Evolutionary conservation across 2,113 vertebrate species (phyloP), one percentile per base, ranked within the genome.

Genomic region (Platysteira castanea): DNA sequence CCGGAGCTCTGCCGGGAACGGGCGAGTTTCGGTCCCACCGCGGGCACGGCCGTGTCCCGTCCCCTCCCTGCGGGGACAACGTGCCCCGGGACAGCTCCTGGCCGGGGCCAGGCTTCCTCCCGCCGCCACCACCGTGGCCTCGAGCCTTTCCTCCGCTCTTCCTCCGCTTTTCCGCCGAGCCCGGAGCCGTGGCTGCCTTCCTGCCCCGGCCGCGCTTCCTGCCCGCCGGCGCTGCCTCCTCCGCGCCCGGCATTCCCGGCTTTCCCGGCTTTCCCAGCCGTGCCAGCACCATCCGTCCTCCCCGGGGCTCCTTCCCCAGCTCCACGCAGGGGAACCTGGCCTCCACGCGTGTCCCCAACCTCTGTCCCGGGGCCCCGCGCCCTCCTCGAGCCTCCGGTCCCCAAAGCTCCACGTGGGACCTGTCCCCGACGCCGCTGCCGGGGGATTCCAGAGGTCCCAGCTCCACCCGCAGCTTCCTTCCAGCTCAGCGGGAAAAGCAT

Each of bases 271-370:
- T 5, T 37, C 31, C 37, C 28, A 41, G 41, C 41, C 41, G 41
- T 13, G 13, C 41, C 41, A 1, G 9, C 35, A 0, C 37, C 37
- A 0, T 31, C 65, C 41, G 0, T 9, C 57, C 64, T 27, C 47
- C 35, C 64, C 2, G 3, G 2, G 11, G 24, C 31, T 87, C 70
- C 50, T 28, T 21, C 37, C 41, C 2, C 0, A 35, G 15, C 27
- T 28, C 3, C 1, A 0, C 35, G 3, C 1, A 0, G 18, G 2
- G 24, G 8, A 20, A 6, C 3, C 0, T 1, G 44, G 3, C 20
- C 46, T 15, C 4, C 0, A 0, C 1, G 1, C 2, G 9, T 4
- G 69, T 64, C 85, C 27, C 67, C 57, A 18, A 0, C 5, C 4
- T 3, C 67, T 27, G 9, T 12, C 46, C 30, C 6, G 0, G 16